Conservation (phyloP, 2,888 invertebrate genomes). For the Pollenia amentaria region DNA sequence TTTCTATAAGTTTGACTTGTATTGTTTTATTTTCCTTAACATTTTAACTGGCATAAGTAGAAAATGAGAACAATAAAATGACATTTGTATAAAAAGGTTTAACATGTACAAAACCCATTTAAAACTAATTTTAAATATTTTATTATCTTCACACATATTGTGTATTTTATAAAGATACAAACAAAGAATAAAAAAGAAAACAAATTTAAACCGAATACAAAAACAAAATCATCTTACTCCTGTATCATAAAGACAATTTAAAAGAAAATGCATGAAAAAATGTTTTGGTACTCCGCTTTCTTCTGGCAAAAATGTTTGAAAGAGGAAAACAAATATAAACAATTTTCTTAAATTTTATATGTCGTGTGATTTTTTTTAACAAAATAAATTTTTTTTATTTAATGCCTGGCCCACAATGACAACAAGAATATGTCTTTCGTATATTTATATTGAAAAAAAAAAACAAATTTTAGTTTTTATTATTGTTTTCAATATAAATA, state of each 20-base stretch:
- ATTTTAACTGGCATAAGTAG: neutral
- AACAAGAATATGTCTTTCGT: no score
- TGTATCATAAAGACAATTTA: conserved; percentile 11
- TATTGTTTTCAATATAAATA: no score
- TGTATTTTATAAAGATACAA: neutral
- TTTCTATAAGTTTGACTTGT: neutral
- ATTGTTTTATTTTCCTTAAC: no score
- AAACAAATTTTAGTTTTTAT: no score
- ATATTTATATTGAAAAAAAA: no score
- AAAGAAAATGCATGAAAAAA: conserved; percentile 57
- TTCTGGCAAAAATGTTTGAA: neutral
- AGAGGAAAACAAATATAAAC: conserved; percentile 37
- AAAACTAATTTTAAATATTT: conserved; percentile 18
- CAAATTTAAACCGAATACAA: neutral
- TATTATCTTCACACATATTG: neutral
- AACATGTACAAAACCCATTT: conserved; percentile 28
- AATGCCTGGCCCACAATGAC: no score
- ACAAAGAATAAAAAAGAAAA: no score
- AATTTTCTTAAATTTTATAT: conserved; percentile 63
- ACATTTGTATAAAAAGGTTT: conserved; percentile 34
- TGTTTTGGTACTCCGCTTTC: conserved; percentile 38
- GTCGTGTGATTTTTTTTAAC: conserved; percentile 36
- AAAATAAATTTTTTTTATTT: conserved; percentile 25
- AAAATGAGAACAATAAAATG: neutral
- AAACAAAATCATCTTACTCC: neutral